A percentile compares a stretch with the other conserved stretches of the same genome.
Evolutionary conservation across 2,797 vertebrate species (phyloP).

Genomic region (Chanos chanos): DNA sequence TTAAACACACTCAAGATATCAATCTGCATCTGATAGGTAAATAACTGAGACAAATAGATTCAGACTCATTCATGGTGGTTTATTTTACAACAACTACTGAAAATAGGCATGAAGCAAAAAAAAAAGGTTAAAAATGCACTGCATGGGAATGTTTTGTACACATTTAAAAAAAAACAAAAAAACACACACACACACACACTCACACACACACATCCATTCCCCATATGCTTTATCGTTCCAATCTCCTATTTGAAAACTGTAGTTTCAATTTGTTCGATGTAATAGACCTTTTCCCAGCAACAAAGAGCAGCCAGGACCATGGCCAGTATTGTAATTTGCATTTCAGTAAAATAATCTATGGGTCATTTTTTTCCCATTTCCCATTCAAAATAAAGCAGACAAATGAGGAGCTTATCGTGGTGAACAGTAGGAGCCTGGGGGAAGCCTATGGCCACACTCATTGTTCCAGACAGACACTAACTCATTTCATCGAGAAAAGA

Average conservation of each 20-base stretch:
- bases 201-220: neutral
- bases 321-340: slow-evolving; percentile 19
- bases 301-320: neutral
- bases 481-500: slow-evolving; percentile 33
- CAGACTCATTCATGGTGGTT: too few species aligned
- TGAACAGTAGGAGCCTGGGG: slow-evolving; percentile 34
- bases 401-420: slow-evolving; percentile 25
- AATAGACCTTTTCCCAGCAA: neutral
- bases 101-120: too few species aligned
- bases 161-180: slow-evolving; percentile 32
- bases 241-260: too few species aligned
- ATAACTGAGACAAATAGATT: too few species aligned
- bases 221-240: neutral
- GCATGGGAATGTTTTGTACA: too few species aligned
- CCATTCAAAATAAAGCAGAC: slow-evolving; percentile 12
- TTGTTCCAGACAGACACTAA: slow-evolving; percentile 1
- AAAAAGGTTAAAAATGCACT: too few species aligned
- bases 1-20: too few species aligned
- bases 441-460: slow-evolving; percentile 22
- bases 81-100: too few species aligned
- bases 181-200: slow-evolving; percentile 4
- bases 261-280: too few species aligned
- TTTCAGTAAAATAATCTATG: slow-evolving; percentile 7
- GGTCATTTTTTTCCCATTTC: slow-evolving; percentile 21
- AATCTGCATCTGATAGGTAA: too few species aligned